These are phyloP conservation scores for Numenius arquata DNA, from an alignment of 2,113 vertebrate genomes.

Conservation along the genomic window DNA sequence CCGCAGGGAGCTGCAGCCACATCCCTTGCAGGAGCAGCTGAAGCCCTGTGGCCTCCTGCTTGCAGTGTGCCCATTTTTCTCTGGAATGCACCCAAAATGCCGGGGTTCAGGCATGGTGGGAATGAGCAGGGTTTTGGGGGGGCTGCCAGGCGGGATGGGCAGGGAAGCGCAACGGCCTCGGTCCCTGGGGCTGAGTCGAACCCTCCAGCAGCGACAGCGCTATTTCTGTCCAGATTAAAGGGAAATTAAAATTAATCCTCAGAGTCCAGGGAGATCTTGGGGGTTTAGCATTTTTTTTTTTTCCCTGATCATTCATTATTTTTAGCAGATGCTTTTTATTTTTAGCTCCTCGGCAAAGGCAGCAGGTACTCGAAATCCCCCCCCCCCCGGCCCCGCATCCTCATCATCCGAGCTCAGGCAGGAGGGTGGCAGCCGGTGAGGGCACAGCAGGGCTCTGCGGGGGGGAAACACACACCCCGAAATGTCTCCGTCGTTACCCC, in stretches of 20 bases:
- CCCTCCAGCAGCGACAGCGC: background rate
- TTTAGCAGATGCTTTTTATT: conserved; percentile 21
- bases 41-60: background rate
- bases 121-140: background rate
- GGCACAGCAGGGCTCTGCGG: background rate
- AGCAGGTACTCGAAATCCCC: background rate
- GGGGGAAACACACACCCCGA: fast-evolving
- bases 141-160: background rate
- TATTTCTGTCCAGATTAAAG: background rate
- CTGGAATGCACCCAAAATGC: background rate
- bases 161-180: background rate
- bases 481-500: background rate
- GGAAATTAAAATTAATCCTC: conserved; percentile 40
- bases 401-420: fast-evolving
- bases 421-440: background rate
- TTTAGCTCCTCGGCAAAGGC: background rate
- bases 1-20: background rate
- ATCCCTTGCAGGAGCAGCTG: background rate
- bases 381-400: background rate
- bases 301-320: background rate
- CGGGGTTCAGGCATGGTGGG: fast-evolving
- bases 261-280: background rate
- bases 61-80: background rate
- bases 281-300: background rate
- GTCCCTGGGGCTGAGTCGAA: background rate